These are phyloP conservation scores for Galaxea fascicularis DNA, from an alignment of 92 coral and sea anemone species.

Conservation along the genomic window DNA sequence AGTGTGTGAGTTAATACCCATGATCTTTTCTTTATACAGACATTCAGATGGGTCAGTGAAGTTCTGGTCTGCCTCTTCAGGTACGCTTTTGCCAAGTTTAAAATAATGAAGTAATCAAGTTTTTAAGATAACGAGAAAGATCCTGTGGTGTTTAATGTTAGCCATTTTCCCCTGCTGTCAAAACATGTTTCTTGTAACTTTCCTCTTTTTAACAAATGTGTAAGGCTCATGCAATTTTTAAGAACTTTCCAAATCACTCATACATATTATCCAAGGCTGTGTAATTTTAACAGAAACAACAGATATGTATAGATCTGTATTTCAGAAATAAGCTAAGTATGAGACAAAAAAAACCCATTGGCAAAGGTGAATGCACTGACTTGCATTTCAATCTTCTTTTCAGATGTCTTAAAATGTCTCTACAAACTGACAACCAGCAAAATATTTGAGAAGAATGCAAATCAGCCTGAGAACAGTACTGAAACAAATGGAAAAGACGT, in stretches of 20 bases:
- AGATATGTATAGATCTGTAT: no score
- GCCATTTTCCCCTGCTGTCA: not conserved
- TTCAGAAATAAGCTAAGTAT: no score
- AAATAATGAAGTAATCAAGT: no score
- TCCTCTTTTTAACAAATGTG: no score
- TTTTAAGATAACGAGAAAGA: no score
- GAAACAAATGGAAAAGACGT: constrained; percentile 66
- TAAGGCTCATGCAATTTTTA: no score
- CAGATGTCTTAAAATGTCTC: constrained; percentile 77
- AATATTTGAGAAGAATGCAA: constrained; percentile 81
- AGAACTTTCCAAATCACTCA: no score
- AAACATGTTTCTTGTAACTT: no score
- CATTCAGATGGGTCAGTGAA: constrained; percentile 97
- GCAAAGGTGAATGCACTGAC: not conserved
- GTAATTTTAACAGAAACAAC: no score
- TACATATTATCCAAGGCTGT: no score
- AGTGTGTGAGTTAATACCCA: not conserved
- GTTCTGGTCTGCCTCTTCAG: constrained; percentile 95
- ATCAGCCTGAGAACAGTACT: constrained; percentile 74
- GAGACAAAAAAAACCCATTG: no score
- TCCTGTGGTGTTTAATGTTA: no score
- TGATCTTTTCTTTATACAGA: constrained; percentile 49
- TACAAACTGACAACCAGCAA: constrained; percentile 90
- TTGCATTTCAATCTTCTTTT: not conserved
- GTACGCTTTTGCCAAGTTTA: constrained; percentile 28